Percentiles rank a stretch among this genome's conserved stretches.
Conservation (phyloP, 2,888 invertebrate species). For the Gibbula magus region DNA sequence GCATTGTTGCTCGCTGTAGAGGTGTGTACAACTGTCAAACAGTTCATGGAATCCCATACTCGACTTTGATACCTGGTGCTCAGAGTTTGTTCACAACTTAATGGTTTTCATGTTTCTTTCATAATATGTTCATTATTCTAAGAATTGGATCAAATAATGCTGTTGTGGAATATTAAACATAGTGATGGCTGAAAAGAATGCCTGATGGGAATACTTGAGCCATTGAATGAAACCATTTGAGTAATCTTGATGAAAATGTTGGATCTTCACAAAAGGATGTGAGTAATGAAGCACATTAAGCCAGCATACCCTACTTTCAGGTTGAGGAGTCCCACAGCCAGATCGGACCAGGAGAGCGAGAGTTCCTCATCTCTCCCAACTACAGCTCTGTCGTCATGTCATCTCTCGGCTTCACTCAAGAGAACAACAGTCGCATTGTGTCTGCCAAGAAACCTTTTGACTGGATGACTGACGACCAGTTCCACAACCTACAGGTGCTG, state of each 20-base stretch:
- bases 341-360: conserved; percentile 71
- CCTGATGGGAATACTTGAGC: too few relatives aligned
- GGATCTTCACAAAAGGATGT: too few relatives aligned
- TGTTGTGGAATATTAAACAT: too few relatives aligned
- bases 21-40: conserved; percentile 48
- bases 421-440: conserved; percentile 62
- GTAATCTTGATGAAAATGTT: too few relatives aligned
- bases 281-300: background rate
- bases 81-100: too few relatives aligned
- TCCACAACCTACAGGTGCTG: conserved; percentile 73
- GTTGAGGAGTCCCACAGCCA: conserved; percentile 70
- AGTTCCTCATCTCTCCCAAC: conserved; percentile 73
- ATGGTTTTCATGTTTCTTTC: too few relatives aligned
- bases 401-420: conserved; percentile 57
- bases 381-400: conserved; percentile 72
- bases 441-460: conserved; percentile 75
- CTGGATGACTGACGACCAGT: conserved; percentile 76
- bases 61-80: too few relatives aligned
- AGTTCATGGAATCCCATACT: too few relatives aligned
- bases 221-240: too few relatives aligned
- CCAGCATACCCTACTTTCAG: conserved; percentile 44
- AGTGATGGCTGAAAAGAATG: too few relatives aligned
- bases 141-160: too few relatives aligned
- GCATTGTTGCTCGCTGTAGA: conserved; percentile 70
- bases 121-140: too few relatives aligned